A percentile compares a stretch with the other conserved stretches of the same genome.
Evolutionary conservation across 2,888 invertebrate species (phyloP).

Genomic region (Patella pellucida): DNA sequence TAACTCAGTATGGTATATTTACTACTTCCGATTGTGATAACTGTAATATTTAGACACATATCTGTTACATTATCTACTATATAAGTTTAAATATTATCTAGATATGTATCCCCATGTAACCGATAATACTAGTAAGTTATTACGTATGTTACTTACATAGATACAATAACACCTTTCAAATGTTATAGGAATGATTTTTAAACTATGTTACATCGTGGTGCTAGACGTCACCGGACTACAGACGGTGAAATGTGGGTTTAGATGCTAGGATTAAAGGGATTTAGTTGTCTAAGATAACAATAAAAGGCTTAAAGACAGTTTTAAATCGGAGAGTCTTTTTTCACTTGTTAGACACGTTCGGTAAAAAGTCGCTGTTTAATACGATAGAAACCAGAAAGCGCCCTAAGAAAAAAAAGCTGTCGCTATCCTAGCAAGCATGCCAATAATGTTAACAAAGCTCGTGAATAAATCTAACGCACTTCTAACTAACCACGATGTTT

Average conservation of each 20-base stretch:
- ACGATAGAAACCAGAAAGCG: neutral
- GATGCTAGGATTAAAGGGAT: slow-evolving; percentile 3
- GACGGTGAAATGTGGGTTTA: neutral
- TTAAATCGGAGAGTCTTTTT: neutral
- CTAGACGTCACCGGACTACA: too few relatives aligned
- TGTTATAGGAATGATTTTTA: too few relatives aligned
- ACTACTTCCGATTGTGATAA: too few relatives aligned
- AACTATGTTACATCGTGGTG: too few relatives aligned
- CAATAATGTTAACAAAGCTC: slow-evolving; percentile 4
- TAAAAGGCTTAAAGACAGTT: slow-evolving; percentile 1
- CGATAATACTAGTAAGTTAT: too few relatives aligned
- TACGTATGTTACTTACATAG: too few relatives aligned
- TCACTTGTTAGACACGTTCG: slow-evolving; percentile 10
- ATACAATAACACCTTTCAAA: too few relatives aligned
- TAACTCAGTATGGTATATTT: too few relatives aligned
- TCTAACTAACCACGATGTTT: neutral
- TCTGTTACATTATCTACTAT: too few relatives aligned
- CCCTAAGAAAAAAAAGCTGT: neutral
- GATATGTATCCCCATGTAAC: too few relatives aligned
- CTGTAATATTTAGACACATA: too few relatives aligned
- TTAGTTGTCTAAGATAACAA: slow-evolving; percentile 10
- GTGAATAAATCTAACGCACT: neutral
- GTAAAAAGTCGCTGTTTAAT: slow-evolving; percentile 1
- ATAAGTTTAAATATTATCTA: too few relatives aligned
- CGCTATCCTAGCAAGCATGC: slow-evolving; percentile 7